Evolutionary conservation across 2,797 vertebrate species (phyloP).

Genomic region (Picus viridis): DNA sequence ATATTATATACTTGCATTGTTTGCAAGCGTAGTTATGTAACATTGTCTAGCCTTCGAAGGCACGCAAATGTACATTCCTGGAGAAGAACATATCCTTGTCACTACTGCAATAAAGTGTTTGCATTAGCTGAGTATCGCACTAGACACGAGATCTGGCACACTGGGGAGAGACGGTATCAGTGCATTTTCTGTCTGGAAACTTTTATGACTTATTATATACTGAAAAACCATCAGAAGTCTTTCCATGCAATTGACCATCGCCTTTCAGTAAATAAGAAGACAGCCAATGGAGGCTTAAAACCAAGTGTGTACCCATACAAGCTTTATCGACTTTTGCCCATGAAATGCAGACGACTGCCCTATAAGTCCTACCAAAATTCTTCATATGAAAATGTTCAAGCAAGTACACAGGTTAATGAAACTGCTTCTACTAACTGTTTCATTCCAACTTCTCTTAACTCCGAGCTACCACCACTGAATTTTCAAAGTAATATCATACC

Average conservation of each 20-base stretch:
- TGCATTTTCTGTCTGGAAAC: constrained; percentile 99
- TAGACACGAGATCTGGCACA: constrained; percentile 98
- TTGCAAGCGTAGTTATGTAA: constrained; percentile 95
- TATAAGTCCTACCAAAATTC: constrained; percentile 91
- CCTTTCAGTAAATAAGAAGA: constrained; percentile 92
- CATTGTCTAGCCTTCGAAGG: constrained; percentile 93
- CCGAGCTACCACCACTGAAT: constrained; percentile 78
- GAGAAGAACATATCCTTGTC: constrained; percentile 96
- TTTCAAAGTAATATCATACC: constrained; percentile 80
- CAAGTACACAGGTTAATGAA: constrained; percentile 73
- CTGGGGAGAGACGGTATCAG: constrained; percentile 96
- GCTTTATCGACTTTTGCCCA: constrained; percentile 95
- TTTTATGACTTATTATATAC: constrained; percentile 98
- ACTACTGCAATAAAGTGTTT: constrained; percentile 98
- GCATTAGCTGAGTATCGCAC: constrained; percentile 97
- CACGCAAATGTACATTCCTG: constrained; percentile 98
- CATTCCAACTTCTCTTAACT: constrained; percentile 70
- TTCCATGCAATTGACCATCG: constrained; percentile 96
- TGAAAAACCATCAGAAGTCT: constrained; percentile 98
- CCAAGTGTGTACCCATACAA: constrained; percentile 95
- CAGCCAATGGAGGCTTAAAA: constrained; percentile 90
- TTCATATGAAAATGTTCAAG: constrained; percentile 80
- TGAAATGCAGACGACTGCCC: constrained; percentile 92
- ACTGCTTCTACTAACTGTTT: constrained; percentile 67
- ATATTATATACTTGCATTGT: constrained; percentile 91